phyloP scores from a whole-genome alignment of 2,113 vertebrate genomes.

The Haemorhous mexicanus region DNA sequence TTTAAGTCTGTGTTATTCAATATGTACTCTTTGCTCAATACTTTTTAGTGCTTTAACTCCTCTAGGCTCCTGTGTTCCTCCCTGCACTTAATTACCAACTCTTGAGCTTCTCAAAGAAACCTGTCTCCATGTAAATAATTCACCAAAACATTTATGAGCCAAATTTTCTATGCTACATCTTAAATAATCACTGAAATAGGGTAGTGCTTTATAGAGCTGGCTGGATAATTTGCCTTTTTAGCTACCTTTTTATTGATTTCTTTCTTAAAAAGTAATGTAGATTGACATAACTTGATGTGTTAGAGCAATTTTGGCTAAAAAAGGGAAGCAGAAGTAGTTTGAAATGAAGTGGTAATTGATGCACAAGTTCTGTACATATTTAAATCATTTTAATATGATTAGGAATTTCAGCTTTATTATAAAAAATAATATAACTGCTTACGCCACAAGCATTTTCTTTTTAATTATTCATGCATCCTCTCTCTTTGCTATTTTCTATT shows the following conservation, averaged over 20 bases:
- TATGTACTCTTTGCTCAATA: neutral
- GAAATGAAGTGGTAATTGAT: conserved; percentile 10
- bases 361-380: conserved; percentile 1
- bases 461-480: conserved; percentile 54
- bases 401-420: conserved; percentile 35
- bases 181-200: conserved; percentile 54
- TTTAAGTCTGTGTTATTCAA: neutral
- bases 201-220: conserved; percentile 22
- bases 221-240: conserved; percentile 37
- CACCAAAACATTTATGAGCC: conserved; percentile 37
- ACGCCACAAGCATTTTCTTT: conserved; percentile 32
- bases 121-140: conserved; percentile 63
- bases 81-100: neutral
- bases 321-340: neutral
- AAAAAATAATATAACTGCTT: conserved; percentile 30
- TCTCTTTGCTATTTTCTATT: conserved; percentile 6
- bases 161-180: conserved; percentile 48
- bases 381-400: conserved; percentile 25
- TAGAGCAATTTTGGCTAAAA: conserved; percentile 1
- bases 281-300: neutral
- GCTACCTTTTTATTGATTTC: conserved; percentile 51
- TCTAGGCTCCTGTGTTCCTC: neutral
- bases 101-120: conserved; percentile 44
- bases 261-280: neutral
- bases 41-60: neutral